Evolutionary conservation across 1,140 invertebrate genomes (phyloP).

Genomic region (Nasonia giraulti): DNA sequence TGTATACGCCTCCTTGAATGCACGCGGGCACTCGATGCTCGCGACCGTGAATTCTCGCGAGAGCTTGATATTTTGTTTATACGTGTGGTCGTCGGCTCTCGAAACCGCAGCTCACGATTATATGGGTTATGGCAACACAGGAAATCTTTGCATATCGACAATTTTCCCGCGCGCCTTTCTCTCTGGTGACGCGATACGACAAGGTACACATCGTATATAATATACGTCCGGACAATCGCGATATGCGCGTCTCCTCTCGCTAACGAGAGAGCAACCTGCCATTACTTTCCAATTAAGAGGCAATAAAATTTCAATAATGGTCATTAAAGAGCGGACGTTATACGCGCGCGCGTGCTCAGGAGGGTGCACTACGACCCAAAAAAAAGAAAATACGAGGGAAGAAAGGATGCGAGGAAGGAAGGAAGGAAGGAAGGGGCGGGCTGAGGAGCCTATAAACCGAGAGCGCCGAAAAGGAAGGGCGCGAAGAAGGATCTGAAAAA

Average conservation of each 20-base stretch:
- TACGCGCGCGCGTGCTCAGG: conserved; percentile 52
- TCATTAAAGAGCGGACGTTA: conserved; percentile 73
- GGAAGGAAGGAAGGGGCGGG: conserved; percentile 46
- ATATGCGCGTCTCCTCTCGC: not conserved
- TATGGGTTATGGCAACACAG: not conserved
- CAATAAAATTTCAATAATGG: conserved; percentile 75
- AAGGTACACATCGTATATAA: not conserved
- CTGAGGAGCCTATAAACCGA: not conserved
- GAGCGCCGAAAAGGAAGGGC: conserved; percentile 44
- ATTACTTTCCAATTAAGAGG: conserved; percentile 74
- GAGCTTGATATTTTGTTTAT: not conserved
- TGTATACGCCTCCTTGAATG: not conserved
- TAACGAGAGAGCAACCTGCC: conserved; percentile 59
- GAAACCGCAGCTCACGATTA: not conserved
- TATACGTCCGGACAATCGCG: not conserved
- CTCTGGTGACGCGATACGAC: not conserved
- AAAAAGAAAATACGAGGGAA: conserved; percentile 51
- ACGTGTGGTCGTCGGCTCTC: no score
- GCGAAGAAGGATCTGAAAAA: conserved; percentile 42
- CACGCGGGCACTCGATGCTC: not conserved
- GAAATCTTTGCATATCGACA: not conserved
- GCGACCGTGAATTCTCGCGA: not conserved
- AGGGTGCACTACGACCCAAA: conserved; percentile 49
- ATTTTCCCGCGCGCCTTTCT: conserved; percentile 4
- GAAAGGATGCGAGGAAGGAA: conserved; percentile 53